A percentile compares a stretch with the other conserved stretches of the same genome.
Evolutionary conservation across 2,113 vertebrate genomes (phyloP).

Genomic region (Muntiacus reevesi): DNA sequence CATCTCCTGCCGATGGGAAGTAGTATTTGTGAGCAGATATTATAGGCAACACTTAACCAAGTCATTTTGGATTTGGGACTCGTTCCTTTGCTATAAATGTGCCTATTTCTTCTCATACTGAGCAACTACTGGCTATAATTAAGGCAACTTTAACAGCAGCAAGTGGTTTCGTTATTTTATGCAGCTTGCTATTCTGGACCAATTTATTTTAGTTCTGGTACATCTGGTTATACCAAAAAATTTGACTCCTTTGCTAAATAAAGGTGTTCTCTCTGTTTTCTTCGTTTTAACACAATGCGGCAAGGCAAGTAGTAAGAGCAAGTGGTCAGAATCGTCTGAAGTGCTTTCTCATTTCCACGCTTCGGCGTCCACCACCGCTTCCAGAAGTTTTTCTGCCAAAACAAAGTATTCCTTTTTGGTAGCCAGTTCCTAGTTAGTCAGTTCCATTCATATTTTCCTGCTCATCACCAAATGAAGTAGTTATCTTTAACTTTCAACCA

Average conservation of each 20-base stretch:
- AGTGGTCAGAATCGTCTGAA: not conserved
- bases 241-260: not conserved
- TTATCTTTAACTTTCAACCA: not conserved
- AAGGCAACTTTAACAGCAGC: slow-evolving; percentile 15
- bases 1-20: not conserved
- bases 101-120: not conserved
- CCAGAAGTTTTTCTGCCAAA: not conserved
- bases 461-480: not conserved
- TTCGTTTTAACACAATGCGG: not conserved
- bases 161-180: slow-evolving; percentile 40
- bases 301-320: not conserved
- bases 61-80: not conserved
- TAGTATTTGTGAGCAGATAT: not conserved
- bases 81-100: not conserved
- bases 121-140: slow-evolving; percentile 11
- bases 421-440: not conserved
- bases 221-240: slow-evolving; percentile 4
- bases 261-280: not conserved
- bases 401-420: not conserved
- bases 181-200: slow-evolving; percentile 20
- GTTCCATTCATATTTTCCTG: not conserved
- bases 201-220: slow-evolving; percentile 24
- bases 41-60: not conserved
- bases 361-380: not conserved
- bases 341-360: not conserved